Evolutionary conservation across 1,140 invertebrate genomes (phyloP).

Genomic region (Sinella curviseta): DNA sequence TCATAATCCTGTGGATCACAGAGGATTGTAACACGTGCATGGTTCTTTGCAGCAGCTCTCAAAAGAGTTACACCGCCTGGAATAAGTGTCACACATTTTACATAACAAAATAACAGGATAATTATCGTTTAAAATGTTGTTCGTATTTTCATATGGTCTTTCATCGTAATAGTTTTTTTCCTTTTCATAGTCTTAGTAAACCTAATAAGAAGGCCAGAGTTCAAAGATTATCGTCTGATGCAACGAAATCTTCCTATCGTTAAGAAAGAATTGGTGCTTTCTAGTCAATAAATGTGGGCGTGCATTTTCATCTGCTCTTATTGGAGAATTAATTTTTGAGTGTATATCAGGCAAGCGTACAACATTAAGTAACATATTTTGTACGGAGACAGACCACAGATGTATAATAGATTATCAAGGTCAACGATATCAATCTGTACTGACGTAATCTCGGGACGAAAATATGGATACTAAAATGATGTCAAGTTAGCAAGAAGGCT

Average conservation of each 20-base stretch:
- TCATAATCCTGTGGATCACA: constrained; percentile 91
- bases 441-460: not conserved
- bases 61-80: constrained; percentile 89
- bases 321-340: not conserved
- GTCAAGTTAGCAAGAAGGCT: too few relatives aligned
- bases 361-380: too few relatives aligned
- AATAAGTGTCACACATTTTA: constrained; percentile 30
- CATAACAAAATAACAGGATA: constrained; percentile 18
- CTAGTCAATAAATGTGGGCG: too few relatives aligned
- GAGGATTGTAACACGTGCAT: constrained; percentile 89
- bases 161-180: too few relatives aligned
- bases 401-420: too few relatives aligned
- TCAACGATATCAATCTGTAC: too few relatives aligned
- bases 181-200: not conserved
- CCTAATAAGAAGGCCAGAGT: too few relatives aligned
- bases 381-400: too few relatives aligned
- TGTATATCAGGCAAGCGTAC: too few relatives aligned
- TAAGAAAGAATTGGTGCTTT: not conserved
- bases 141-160: too few relatives aligned
- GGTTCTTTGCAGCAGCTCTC: constrained; percentile 95
- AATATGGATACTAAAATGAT: not conserved
- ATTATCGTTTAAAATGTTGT: not conserved
- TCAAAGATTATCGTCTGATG: not conserved
- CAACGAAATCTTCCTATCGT: not conserved
- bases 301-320: not conserved